Evolutionary conservation across 1,140 invertebrate genomes (phyloP).

Genomic region (Conus betulinus): DNA sequence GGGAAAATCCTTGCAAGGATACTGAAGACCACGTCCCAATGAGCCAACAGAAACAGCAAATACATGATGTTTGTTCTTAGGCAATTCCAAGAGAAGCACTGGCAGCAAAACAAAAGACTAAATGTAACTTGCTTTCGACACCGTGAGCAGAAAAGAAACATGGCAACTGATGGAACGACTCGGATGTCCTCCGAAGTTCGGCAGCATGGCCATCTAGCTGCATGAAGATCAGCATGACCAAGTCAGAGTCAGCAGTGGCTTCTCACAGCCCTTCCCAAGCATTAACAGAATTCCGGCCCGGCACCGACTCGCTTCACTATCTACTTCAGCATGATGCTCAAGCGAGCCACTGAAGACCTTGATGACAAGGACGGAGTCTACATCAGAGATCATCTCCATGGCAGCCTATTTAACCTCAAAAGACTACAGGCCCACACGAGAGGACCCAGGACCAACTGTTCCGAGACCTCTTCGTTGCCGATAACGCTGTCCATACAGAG

Average conservation of each 20-base stretch:
- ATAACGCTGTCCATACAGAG: constrained; percentile 7
- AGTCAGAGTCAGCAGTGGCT: background rate
- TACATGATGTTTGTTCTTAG: too few relatives aligned
- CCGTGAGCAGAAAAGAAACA: background rate
- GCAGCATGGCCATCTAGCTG: background rate
- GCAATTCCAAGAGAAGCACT: too few relatives aligned
- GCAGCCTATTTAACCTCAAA: too few relatives aligned
- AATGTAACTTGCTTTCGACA: background rate
- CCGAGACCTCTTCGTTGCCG: background rate
- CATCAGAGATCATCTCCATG: background rate
- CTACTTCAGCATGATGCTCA: background rate
- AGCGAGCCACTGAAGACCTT: background rate
- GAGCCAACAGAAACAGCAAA: too few relatives aligned
- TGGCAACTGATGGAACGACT: background rate
- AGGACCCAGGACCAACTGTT: too few relatives aligned
- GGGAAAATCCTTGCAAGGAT: too few relatives aligned
- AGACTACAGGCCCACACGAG: too few relatives aligned
- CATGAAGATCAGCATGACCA: background rate
- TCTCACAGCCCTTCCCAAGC: background rate
- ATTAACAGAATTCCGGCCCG: background rate
- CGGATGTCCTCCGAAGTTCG: background rate
- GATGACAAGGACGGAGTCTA: background rate
- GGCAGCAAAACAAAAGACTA: too few relatives aligned
- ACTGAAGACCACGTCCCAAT: too few relatives aligned
- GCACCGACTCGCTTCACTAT: background rate